Evolutionary conservation across 2,888 invertebrate species (phyloP), one percentile per base, ranked within the genome.

Genomic region (Drosophila trichaetosa): DNA sequence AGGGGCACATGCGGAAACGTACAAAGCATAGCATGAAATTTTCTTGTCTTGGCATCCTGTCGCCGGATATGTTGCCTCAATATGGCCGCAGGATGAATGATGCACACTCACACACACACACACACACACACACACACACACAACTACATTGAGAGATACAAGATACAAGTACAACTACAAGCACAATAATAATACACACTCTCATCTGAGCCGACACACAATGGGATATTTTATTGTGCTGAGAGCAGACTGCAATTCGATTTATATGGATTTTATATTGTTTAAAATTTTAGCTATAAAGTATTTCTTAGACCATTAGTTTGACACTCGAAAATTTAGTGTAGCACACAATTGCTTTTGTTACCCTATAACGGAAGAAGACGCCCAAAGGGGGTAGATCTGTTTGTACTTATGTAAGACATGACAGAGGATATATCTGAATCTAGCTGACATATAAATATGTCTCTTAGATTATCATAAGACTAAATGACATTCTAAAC

Each of bases 61-160:
- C 89, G 88, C 87, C 87, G 89, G 87, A 87, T 87, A 87, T 87
- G 89, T 87, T 89, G 89, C 89, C 89, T 87, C 89, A 89, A 87
- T 85, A 85, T 87, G 87, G 87, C 89, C 87, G 87, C 88, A 89
- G 87, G 87, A 89, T 87, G 87, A 87, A 89, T 89, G 89, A 86
- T 89, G 85, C 89, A 76, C 79, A 69, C 72, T 76, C 73, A 73
- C 54, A 83, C 76, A 66, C 31, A 36, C 33, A 68, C n/a, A 66
- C 52, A 70, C 49, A 67, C 53, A 73, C 59, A 65, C 33, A 62
- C 34, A 63, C n/a, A n/a, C 40, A 67, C 8, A 40, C 36, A 68
- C 18, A 75, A 54, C 49, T 65, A 68, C 46, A 71, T 42, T 31
- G 13, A 56, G 36, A 62, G 49, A 48, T 49, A 52, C 54, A 62